Conservation (phyloP, 2,888 invertebrate genomes). For the Ecdyonurus torrentis region DNA sequence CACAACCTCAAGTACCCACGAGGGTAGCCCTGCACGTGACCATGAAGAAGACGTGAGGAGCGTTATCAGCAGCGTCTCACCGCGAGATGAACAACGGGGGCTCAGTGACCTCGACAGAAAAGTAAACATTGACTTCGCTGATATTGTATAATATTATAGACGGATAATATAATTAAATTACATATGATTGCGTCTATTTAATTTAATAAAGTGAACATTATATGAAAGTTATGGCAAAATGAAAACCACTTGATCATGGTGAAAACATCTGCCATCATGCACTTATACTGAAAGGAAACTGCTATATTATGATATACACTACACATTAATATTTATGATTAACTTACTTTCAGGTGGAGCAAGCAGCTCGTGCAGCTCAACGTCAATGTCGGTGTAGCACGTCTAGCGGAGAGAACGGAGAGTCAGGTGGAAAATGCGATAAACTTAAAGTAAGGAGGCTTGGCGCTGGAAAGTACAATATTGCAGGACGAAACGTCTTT, state of each 20-base stretch:
- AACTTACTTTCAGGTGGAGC: constrained; percentile 34
- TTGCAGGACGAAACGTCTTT: constrained; percentile 73
- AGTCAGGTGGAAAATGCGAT: constrained; percentile 30
- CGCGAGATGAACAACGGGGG: neutral
- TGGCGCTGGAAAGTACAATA: constrained; percentile 72
- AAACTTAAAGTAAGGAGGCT: constrained; percentile 62
- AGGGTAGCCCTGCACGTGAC: neutral
- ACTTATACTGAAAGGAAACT: no score
- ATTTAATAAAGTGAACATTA: no score
- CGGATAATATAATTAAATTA: no score
- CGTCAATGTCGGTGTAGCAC: constrained; percentile 52
- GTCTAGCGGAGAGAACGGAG: constrained; percentile 26
- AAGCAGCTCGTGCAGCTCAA: constrained; percentile 52
- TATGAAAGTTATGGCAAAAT: no score
- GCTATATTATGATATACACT: no score
- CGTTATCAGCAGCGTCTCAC: neutral
- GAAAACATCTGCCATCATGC: no score
- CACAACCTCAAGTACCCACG: neutral
- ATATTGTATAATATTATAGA: no score
- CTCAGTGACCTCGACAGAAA: neutral
- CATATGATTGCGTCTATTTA: no score
- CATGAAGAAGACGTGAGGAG: no score
- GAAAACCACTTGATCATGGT: no score
- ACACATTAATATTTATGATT: neutral
- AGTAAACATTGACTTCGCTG: no score